phyloP scores from a whole-genome alignment of 2,113 vertebrate genomes.

The Chaetodon trifascialis region DNA sequence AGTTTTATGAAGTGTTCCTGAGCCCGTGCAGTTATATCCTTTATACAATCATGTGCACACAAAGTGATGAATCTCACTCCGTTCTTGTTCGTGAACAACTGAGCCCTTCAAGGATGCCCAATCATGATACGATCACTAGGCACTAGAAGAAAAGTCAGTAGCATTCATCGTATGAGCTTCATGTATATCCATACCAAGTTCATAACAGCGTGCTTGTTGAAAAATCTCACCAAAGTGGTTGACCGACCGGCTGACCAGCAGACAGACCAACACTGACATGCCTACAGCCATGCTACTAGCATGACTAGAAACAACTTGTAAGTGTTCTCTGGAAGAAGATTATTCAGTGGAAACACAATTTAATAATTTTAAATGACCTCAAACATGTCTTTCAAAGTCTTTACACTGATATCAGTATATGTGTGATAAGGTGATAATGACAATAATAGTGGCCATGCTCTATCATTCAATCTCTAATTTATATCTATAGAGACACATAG shows the following conservation, averaged over 20 bases:
- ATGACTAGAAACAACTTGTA: too few species aligned
- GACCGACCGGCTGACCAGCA: too few species aligned
- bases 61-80: too few species aligned
- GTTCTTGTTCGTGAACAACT: too few species aligned
- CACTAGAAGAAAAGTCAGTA: background rate
- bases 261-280: too few species aligned
- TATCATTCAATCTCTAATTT: background rate
- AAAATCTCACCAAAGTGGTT: too few species aligned
- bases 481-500: background rate
- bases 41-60: too few species aligned
- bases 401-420: background rate
- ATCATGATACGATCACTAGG: too few species aligned
- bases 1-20: too few species aligned
- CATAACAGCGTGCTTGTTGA: background rate
- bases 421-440: constrained; percentile 4
- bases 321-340: background rate
- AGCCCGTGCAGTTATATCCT: too few species aligned
- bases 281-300: too few species aligned
- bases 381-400: background rate
- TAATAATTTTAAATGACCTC: background rate
- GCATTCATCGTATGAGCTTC: background rate
- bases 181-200: background rate
- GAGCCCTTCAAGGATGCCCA: too few species aligned
- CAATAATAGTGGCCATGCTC: background rate
- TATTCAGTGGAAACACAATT: background rate